Evolutionary conservation across 2,888 invertebrate genomes (phyloP), one percentile per base, ranked within the genome.

Genomic region (Lepas anatifera): DNA sequence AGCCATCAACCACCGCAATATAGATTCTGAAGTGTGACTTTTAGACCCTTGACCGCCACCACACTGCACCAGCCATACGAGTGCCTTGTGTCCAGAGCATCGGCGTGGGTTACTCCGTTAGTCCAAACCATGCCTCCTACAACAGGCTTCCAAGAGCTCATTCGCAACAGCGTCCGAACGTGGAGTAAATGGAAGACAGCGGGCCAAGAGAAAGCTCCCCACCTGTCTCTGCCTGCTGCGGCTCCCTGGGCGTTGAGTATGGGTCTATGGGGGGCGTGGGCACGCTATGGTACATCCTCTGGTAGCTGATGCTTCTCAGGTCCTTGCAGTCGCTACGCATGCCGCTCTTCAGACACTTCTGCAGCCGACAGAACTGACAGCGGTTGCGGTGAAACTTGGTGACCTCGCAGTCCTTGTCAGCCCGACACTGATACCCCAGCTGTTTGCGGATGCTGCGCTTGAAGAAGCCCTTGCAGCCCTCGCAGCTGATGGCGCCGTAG

Each of bases 321-420:
- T 76, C 82, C 89, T 89, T 89, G 97, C 97, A 96, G 87, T 98
- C 98, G 84, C 95, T 95, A 81, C 97, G 85, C 98, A 98, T 98
- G 78, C 98, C 98, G 85, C 95, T 95, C 58, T 92, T 89, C 70
- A 98, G 86, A 80, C 98, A 98, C 84, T 98, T 98, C 82, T 97
- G 95, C 74, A 99, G 86, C 68, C 98, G 87, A 81, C 98, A 98
- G 84, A 95, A 97, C 84, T 98, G 98, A 82, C 98, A 98, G 71
- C 98, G 87, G 84, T 98, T 98, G 73, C 98, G 87, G 80, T 98
- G 97, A 79, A 97, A 95, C 81, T 99, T 99, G 70, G 95, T 98
- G 74, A 98, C 96, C 81, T 96, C 95, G 79, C 98, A 98, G 82
- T 94, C 94, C 85, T 95, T 95, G 76, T 87, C 89, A 70, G 97